Evolutionary conservation across 1,140 invertebrate species (phyloP), one percentile per base, ranked within the genome.

Genomic region (Lordiphosa clarofinis): DNA sequence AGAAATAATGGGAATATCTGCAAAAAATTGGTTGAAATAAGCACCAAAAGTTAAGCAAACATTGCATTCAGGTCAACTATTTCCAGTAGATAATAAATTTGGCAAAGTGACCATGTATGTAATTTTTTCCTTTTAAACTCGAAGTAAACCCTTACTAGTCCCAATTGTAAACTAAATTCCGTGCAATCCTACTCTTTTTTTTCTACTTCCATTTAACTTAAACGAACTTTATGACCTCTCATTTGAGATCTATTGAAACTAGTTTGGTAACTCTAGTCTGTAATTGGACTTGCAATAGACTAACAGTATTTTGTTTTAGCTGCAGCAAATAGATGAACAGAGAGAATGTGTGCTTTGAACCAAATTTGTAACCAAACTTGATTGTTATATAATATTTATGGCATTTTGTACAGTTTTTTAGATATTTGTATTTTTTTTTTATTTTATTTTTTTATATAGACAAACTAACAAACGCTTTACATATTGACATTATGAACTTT

Each of bases 361-460:
- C 76, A 82, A 82, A 82, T 82, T 82, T 35, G 56, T 84, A 62
- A 82, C 76, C 76, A 82, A 82, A 82, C 76, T 82, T 69, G 63
- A 69, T 82, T 82, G 76, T 82, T 82, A 82, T 82, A 84, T 82
- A 76, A 82, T 82, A 69, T 81, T 76, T 82, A 84, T 84, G 54
- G 81, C 78, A 73, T 82, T 81, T 61, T 82, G 76, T 82, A 82
- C 76, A 82, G 76, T 58, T 76, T 60, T 60, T 66, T 65, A 46
- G 46, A 73, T 73, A 73, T 58, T 56, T 69, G 58, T 56, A 49
- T 61, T 59, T 24, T 42, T 53, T 52, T 69, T 64, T 47, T 38
- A 48, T 42, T 56, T 40, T 64, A 35, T 46, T 39, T 44, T 67
- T 56, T 55, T 52, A 50, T 47, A 13, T 69, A 49, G 48, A 56